A percentile compares a stretch with the other conserved stretches of the same genome.
phyloP scores from a whole-genome alignment of 2,797 vertebrate species.

The Myiothlypis coronata region DNA sequence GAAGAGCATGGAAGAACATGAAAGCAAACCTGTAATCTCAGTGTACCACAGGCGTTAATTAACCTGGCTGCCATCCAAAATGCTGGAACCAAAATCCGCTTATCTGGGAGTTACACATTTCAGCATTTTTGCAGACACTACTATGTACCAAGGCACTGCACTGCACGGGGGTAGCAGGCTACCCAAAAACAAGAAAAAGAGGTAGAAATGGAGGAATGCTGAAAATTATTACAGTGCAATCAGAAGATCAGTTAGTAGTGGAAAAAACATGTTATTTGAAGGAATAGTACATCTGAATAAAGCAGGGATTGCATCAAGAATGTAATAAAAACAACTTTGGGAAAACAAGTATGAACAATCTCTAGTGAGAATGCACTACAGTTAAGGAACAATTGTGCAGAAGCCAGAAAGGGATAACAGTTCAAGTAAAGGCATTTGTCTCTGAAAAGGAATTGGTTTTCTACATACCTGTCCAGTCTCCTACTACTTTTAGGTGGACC shows the following conservation, averaged over 20 bases:
- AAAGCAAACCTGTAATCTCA: slow-evolving; percentile 58
- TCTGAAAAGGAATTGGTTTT: slow-evolving; percentile 31
- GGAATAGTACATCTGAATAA: background rate
- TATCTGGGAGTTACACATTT: slow-evolving; percentile 58
- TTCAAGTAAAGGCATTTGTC: background rate
- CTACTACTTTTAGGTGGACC: slow-evolving; percentile 91
- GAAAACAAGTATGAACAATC: background rate
- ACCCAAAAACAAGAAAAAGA: background rate
- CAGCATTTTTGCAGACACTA: background rate
- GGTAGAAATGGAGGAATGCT: background rate
- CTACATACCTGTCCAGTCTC: slow-evolving; percentile 96
- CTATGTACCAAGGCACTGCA: background rate
- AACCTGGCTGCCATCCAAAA: slow-evolving; percentile 42
- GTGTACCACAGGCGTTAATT: slow-evolving; percentile 33
- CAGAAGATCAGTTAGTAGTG: background rate
- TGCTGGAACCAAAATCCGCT: slow-evolving; percentile 24
- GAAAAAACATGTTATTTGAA: background rate
- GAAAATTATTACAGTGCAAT: background rate
- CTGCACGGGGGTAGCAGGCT: background rate
- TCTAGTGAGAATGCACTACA: background rate
- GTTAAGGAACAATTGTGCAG: background rate
- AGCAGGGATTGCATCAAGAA: background rate
- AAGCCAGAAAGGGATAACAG: background rate
- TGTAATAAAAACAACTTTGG: background rate
- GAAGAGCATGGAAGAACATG: slow-evolving; percentile 50